These are phyloP conservation scores for Platichthys stellatus DNA, from an alignment of 2,113 vertebrate genomes.

Conservation along the genomic window DNA sequence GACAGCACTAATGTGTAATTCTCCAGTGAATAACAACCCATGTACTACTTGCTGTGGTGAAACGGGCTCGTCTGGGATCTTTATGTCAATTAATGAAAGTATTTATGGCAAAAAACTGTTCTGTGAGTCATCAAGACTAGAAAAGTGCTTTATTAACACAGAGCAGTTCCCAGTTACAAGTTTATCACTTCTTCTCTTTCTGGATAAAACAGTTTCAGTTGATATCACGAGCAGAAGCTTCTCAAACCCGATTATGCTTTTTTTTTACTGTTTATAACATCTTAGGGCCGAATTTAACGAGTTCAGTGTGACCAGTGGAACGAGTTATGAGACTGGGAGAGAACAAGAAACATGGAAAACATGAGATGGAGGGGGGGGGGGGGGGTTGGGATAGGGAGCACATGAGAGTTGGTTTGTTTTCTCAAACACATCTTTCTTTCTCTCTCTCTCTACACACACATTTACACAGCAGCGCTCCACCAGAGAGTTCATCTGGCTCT, in stretches of 20 bases:
- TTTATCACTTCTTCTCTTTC: background rate
- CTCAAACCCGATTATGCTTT: background rate
- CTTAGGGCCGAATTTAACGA: background rate
- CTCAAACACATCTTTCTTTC: slow-evolving; percentile 47
- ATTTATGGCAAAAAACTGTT: no score
- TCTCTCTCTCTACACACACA: slow-evolving; percentile 37
- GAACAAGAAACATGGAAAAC: slow-evolving; percentile 13
- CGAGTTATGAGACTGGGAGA: background rate
- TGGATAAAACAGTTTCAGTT: background rate
- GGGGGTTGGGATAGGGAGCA: slow-evolving; percentile 3
- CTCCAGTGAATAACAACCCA: background rate
- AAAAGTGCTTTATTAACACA: no score
- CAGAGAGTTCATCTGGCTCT: slow-evolving; percentile 30
- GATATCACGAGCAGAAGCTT: background rate
- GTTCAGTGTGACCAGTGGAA: background rate
- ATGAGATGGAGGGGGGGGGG: background rate
- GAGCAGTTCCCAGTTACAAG: no score
- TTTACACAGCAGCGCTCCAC: slow-evolving; percentile 44
- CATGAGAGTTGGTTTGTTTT: slow-evolving; percentile 41
- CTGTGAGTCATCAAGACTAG: no score
- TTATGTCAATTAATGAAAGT: no score
- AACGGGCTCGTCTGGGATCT: no score
- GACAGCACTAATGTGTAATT: slow-evolving; percentile 4
- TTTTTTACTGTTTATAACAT: background rate
- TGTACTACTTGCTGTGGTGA: background rate